phyloP scores from a whole-genome alignment of 2,797 vertebrate species.

The Pachyuromys duprasi region DNA sequence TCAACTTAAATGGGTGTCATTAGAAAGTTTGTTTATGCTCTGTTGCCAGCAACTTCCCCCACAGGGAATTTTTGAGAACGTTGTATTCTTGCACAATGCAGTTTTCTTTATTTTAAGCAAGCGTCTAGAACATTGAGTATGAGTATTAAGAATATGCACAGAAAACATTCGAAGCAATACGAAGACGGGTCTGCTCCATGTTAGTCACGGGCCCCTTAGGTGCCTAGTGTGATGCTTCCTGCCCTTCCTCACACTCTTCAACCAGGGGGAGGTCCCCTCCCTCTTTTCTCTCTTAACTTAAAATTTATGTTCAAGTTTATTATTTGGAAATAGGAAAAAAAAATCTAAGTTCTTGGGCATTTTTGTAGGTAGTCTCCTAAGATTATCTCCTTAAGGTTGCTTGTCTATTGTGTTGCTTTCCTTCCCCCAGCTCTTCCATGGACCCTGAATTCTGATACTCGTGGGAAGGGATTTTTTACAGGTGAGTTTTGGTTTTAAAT shows the following conservation, averaged over 20 bases:
- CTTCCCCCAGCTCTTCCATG: neutral
- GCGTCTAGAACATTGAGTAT: constrained; percentile 65
- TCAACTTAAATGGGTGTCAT: constrained; percentile 22
- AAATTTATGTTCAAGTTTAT: neutral
- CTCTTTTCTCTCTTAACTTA: neutral
- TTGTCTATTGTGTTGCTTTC: rapidly evolving
- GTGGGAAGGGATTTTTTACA: neutral
- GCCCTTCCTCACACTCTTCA: neutral
- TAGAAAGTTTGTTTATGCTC: constrained; percentile 72
- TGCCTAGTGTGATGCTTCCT: neutral
- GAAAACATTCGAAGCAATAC: constrained; percentile 48
- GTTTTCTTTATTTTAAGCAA: constrained; percentile 65
- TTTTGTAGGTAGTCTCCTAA: neutral
- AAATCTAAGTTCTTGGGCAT: neutral
- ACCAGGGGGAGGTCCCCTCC: neutral
- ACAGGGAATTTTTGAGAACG: constrained; percentile 66
- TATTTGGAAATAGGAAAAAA: neutral
- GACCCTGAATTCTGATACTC: neutral
- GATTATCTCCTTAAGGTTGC: neutral
- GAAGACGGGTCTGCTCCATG: constrained; percentile 10
- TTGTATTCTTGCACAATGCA: constrained; percentile 37
- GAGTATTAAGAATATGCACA: constrained; percentile 46
- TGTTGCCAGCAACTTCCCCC: constrained; percentile 40
- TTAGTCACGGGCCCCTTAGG: neutral
- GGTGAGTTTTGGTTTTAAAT: constrained; percentile 15